Evolutionary conservation across 2,113 vertebrate species (phyloP), one percentile per base, ranked within the genome.

Genomic region (Arvicanthis niloticus): DNA sequence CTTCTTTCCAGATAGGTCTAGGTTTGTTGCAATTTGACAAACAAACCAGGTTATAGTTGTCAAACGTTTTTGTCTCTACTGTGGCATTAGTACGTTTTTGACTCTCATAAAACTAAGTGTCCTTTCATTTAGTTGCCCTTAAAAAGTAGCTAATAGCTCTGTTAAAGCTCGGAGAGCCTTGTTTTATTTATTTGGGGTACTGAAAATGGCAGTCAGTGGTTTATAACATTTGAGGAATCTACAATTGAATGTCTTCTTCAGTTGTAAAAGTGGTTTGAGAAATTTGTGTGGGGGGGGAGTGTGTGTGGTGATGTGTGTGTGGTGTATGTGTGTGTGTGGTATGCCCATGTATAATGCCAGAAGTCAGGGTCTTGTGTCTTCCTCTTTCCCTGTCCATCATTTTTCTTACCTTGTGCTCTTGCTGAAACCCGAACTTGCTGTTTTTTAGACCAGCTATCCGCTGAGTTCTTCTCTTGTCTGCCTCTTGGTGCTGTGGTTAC

Each of bases 251-350:
- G 8, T 17, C n/a, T 91, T 84, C 48, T 91, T 84, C 42, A 77
- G 16, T 77, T 96, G 48, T 48, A 68, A 73, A 82, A 51, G 45
- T 62, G 29, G 48, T 96, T 96, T 93, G 42, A 73, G 48, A 93
- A 60, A 7, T 48, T 12, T 88, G 21, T 51, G 77, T 78, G 48
- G 40, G 5, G n/a, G n/a, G n/a, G n/a, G n/a, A n/a, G 42, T 26
- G 73, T 42, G 40, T 56, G 13, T 56, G 56, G 11, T 56, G 10
- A 19, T 24, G 60, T 62, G 60, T 60, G 21, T 60, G 19, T 60
- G 19, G 19, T 17, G 29, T 78, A 31, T 53, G 76, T 13, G 15
- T 77, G 29, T 31, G 5, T 13, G 45, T 16, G 29, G 17, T 21
- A 40, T 40, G 21, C 45, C 17, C 11, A 0, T 13, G 5, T 37